Percentiles rank a stretch among this genome's conserved stretches.
Evolutionary conservation across 2,888 invertebrate genomes (phyloP).

Genomic region (Mesorhabditis spiculigera): DNA sequence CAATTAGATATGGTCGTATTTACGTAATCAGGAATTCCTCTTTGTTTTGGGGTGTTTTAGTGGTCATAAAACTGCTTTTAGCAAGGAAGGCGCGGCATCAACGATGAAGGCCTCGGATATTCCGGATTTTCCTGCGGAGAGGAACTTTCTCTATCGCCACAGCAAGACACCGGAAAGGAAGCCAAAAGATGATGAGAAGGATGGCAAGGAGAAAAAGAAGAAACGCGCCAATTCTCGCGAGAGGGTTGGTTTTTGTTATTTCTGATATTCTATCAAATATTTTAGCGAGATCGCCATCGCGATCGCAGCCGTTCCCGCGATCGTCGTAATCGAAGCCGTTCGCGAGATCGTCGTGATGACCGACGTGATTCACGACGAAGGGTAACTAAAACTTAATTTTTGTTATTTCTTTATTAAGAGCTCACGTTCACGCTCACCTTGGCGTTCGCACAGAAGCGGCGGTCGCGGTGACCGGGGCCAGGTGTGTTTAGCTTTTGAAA

Average conservation of each 20-base stretch:
- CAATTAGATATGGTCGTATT: background rate
- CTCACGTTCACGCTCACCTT: background rate
- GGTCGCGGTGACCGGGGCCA: background rate
- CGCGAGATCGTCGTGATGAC: constrained; percentile 6
- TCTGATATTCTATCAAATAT: background rate
- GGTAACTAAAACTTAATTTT: too few relatives aligned
- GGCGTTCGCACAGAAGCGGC: background rate
- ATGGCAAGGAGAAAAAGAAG: constrained; percentile 7
- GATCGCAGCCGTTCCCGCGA: constrained; percentile 10
- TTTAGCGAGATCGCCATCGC: constrained; percentile 7
- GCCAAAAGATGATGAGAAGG: constrained; percentile 9
- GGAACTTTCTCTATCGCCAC: constrained; percentile 6
- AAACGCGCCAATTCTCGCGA: background rate
- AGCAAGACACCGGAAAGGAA: background rate
- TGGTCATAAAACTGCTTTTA: background rate
- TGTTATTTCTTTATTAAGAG: too few relatives aligned
- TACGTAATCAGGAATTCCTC: too few relatives aligned
- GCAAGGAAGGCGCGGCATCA: background rate
- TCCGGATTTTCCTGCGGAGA: background rate
- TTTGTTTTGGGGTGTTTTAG: too few relatives aligned
- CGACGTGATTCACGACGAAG: background rate
- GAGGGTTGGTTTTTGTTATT: background rate
- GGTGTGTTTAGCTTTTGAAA: background rate
- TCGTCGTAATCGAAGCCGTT: constrained; percentile 11
- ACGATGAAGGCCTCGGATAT: constrained; percentile 3